A percentile compares a stretch with the other conserved stretches of the same genome.
phyloP scores from a whole-genome alignment of 2,888 invertebrate species.

The Eupithecia dodoneata region DNA sequence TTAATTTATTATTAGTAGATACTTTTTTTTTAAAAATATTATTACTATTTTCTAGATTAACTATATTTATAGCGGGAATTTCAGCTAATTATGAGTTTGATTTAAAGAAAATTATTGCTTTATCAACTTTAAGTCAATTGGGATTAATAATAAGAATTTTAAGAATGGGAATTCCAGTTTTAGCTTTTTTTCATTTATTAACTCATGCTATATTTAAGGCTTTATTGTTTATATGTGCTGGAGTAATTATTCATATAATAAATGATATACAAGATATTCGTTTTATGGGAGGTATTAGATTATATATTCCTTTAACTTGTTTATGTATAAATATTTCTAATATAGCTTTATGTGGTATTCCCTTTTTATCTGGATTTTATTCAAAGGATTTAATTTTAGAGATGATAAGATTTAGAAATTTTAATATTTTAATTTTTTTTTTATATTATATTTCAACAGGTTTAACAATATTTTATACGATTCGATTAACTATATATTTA shows the following conservation, averaged over 20 bases:
- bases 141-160: no score
- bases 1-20: slow-evolving; percentile 79
- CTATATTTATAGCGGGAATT: slow-evolving; percentile 85
- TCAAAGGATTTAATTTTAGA: slow-evolving; percentile 87
- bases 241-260: slow-evolving; percentile 87
- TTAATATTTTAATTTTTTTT: slow-evolving; percentile 82
- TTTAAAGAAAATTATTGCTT: slow-evolving; percentile 91
- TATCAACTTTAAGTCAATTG: slow-evolving; percentile 90
- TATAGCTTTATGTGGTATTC: slow-evolving; percentile 86
- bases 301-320: slow-evolving; percentile 79
- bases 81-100: slow-evolving; percentile 87
- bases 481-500: slow-evolving; percentile 84
- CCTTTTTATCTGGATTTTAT: slow-evolving; percentile 87
- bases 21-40: slow-evolving; percentile 74
- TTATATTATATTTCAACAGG: slow-evolving; percentile 84
- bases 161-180: no score
- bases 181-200: no score
- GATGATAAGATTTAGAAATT: slow-evolving; percentile 75
- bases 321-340: slow-evolving; percentile 84
- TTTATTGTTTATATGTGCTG: slow-evolving; percentile 72
- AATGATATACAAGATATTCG: slow-evolving; percentile 88
- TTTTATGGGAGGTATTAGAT: slow-evolving; percentile 78
- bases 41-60: slow-evolving; percentile 82
- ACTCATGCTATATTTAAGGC: no score
- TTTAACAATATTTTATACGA: slow-evolving; percentile 83